Evolutionary conservation across 2,113 vertebrate genomes (phyloP).

Genomic region (Cinclus cinclus): DNA sequence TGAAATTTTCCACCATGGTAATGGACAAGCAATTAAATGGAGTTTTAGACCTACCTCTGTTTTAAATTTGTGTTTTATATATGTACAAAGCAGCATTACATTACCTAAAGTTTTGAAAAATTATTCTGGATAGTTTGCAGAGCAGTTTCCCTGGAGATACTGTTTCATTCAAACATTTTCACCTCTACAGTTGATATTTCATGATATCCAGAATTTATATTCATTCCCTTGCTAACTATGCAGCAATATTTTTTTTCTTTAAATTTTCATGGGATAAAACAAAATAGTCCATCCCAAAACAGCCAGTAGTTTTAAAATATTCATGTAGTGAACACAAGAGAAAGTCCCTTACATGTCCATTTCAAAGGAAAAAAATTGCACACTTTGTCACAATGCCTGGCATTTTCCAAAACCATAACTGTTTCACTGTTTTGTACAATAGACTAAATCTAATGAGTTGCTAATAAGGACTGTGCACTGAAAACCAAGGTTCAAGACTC

Average conservation of each 20-base stretch:
- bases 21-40: neutral
- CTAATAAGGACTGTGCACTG: neutral
- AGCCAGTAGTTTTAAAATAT: neutral
- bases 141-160: neutral
- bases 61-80: neutral
- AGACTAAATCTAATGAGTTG: neutral
- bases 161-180: neutral
- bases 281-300: neutral
- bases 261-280: neutral
- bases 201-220: neutral
- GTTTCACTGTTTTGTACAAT: neutral
- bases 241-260: neutral
- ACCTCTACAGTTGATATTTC: neutral
- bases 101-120: neutral
- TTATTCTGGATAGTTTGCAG: neutral
- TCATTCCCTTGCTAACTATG: neutral
- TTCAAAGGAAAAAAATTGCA: neutral
- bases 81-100: neutral
- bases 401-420: neutral
- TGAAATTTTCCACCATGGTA: neutral
- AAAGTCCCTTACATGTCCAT: neutral
- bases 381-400: neutral
- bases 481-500: neutral
- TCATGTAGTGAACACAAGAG: neutral
- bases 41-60: neutral